phyloP scores from a whole-genome alignment of 2,888 invertebrate genomes.

The Halictus ligatus region DNA sequence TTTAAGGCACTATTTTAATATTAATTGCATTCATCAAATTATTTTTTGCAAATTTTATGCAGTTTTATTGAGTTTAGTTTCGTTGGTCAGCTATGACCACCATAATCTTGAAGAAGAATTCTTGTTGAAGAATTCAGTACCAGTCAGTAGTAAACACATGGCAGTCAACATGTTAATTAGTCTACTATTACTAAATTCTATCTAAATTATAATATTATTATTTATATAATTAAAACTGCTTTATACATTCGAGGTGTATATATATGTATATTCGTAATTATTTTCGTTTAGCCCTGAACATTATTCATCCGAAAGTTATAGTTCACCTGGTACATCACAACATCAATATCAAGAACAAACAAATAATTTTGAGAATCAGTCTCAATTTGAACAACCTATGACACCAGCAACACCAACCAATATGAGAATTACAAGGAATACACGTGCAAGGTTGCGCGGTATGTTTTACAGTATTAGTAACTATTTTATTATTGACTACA shows the following conservation, averaged over 20 bases:
- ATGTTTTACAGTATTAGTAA: slow-evolving; percentile 31
- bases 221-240: too few relatives aligned
- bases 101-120: too few relatives aligned
- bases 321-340: slow-evolving; percentile 80
- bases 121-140: too few relatives aligned
- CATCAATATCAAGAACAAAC: slow-evolving; percentile 78
- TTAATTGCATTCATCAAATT: too few relatives aligned
- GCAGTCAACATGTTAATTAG: too few relatives aligned
- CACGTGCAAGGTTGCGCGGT: slow-evolving; percentile 83
- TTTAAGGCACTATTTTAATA: too few relatives aligned
- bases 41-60: too few relatives aligned
- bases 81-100: too few relatives aligned
- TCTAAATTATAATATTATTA: neutral
- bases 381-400: slow-evolving; percentile 82
- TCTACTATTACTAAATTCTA: neutral
- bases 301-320: slow-evolving; percentile 81
- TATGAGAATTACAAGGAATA: slow-evolving; percentile 84
- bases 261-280: neutral
- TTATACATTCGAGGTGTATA: neutral
- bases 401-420: slow-evolving; percentile 82
- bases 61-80: too few relatives aligned
- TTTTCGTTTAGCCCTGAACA: slow-evolving; percentile 75
- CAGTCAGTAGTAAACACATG: too few relatives aligned
- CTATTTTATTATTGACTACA: neutral
- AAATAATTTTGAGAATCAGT: slow-evolving; percentile 76